Evolutionary conservation across 1,140 invertebrate genomes (phyloP).

Genomic region (Zophobas atratus): DNA sequence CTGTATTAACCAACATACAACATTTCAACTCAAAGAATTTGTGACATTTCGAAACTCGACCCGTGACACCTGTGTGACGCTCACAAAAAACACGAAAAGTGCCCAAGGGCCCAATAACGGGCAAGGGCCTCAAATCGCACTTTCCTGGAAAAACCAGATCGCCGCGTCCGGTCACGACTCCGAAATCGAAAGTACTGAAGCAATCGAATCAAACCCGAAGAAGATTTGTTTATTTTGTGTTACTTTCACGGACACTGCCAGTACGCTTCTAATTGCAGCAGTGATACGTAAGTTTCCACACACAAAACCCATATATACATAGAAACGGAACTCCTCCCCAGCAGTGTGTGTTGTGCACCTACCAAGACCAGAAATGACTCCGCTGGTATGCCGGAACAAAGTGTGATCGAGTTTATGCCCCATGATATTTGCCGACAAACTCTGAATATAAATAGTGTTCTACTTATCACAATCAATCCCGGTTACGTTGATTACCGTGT

Average conservation of each 20-base stretch:
- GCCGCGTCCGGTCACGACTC: no score
- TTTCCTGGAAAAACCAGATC: no score
- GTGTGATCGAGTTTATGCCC: slow-evolving; percentile 2
- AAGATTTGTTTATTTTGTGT: slow-evolving; percentile 7
- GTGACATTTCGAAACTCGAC: no score
- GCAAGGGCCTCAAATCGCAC: no score
- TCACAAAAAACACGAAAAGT: no score
- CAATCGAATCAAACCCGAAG: background rate
- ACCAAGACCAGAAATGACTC: background rate
- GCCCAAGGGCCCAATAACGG: no score
- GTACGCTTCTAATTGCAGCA: slow-evolving; percentile 14
- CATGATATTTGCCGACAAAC: slow-evolving; percentile 18
- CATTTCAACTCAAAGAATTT: no score
- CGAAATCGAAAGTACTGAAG: slow-evolving; percentile 8
- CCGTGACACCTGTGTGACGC: no score
- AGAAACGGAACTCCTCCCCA: slow-evolving; percentile 26
- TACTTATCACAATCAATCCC: slow-evolving; percentile 11
- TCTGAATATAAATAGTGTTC: background rate
- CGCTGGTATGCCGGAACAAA: background rate
- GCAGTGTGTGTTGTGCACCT: slow-evolving; percentile 29
- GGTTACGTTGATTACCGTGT: slow-evolving; percentile 9
- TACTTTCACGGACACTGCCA: slow-evolving; percentile 26
- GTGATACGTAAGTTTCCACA: slow-evolving; percentile 32
- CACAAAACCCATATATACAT: slow-evolving; percentile 10
- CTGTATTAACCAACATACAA: no score